Evolutionary conservation across 2,113 vertebrate genomes (phyloP), one percentile per base, ranked within the genome.

Genomic region (Labeo rohita): DNA sequence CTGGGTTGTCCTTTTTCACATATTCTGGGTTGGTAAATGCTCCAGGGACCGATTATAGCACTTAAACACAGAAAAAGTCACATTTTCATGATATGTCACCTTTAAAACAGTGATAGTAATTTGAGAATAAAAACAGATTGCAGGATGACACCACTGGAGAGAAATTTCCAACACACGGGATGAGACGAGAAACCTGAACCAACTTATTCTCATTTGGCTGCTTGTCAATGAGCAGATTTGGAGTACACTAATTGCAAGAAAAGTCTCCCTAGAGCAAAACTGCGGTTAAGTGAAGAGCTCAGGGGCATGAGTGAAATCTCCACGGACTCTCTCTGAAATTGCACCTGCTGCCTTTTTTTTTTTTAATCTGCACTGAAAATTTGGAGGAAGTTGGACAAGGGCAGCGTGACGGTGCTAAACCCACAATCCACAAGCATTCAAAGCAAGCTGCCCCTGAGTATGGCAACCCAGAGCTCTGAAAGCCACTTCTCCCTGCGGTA

Each of bases 151-250:
- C 45, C 45, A 81, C 43, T 50, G 3, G 39, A 81, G 43, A 34
- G 43, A 21, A 34, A 50, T 81, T 18, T 81, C n/a, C 15, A 1
- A 23, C 23, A 50, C 61, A 50, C 6, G 15, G 61, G 39, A 65
- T 50, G n/a, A 66, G 79, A 50, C 13, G 0, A 43, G 21, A 80
- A 61, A 61, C 36, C 21, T 11, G 59, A 50, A 61, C 34, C 52
- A 61, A 50, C 45, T 47, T 81, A 49, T 47, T 66, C 61, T 68
- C 79, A 66, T 49, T 66, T 65, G 59, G 79, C 59, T 49, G 7
- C 79, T 18, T 50, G 79, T 81, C 56, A 81, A 10, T 68, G 61
- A 66, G 61, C 79, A 66, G 79, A 81, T 81, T 49, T 68, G 23
- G 61, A 81, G 36, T 12, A 16, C 59, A 66, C 59, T 81, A 81